These are phyloP conservation scores for Actenoides lindsayi DNA, from an alignment of 2,113 vertebrate species.

Conservation along the genomic window DNA sequence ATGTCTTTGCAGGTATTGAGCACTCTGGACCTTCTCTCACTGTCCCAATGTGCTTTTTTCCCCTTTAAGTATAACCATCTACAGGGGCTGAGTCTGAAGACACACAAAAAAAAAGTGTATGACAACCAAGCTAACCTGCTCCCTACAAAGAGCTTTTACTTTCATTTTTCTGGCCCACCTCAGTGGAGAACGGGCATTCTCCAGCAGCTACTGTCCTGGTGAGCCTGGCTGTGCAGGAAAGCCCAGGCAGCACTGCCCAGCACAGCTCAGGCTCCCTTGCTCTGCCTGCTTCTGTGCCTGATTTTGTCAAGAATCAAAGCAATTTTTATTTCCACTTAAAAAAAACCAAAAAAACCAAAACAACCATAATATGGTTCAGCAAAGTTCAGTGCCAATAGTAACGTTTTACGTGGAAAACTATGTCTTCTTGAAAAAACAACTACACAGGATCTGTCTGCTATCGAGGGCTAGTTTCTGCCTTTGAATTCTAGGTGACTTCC, in stretches of 20 bases:
- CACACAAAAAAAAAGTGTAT: neutral
- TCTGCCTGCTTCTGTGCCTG: neutral
- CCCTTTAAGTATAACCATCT: neutral
- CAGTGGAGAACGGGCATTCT: neutral
- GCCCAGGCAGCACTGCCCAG: neutral
- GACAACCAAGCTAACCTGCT: neutral
- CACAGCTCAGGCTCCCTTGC: neutral
- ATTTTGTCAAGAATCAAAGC: neutral
- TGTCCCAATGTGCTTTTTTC: neutral
- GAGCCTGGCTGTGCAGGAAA: neutral
- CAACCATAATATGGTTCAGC: neutral
- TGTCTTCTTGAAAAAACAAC: neutral
- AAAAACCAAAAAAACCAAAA: neutral
- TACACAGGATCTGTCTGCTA: neutral
- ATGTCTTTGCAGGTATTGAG: neutral
- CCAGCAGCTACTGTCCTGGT: neutral
- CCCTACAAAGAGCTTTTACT: neutral
- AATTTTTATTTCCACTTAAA: neutral
- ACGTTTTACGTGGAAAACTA: neutral
- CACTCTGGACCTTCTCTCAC: neutral
- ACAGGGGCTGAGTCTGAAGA: neutral
- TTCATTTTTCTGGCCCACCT: neutral
- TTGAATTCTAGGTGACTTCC: conserved; percentile 19
- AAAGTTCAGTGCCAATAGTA: neutral
- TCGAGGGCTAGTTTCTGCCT: neutral